Evolutionary conservation across 2,797 vertebrate species (phyloP), one percentile per base, ranked within the genome.

Genomic region (Hyperoplus lanceolatus): DNA sequence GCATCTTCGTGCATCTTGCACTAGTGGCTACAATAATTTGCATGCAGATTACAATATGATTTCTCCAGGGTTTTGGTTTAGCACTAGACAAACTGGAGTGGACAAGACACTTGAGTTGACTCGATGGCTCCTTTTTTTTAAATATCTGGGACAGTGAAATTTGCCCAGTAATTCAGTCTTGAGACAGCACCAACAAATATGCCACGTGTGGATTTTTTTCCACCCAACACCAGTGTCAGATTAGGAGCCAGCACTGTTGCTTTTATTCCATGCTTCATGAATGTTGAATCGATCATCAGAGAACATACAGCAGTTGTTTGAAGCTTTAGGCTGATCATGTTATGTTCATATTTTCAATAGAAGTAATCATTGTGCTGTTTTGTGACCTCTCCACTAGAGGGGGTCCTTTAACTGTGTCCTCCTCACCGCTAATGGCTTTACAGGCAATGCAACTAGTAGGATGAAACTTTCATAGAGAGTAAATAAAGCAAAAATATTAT

Each of bases 331-430:
- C 50, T 18, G 39, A 15, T 21, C 18, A 9, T 8, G 16, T 59
- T 58, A 41, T 10, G 4, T 39, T 59, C 39, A 14, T 50, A 11
- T 39, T 46, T n/a, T 55, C 10, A 46, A 56, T 5, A 6, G 29
- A 11, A 53, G 7, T 1, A 5, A 18, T 39, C 54, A 38, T 6
- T 2, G 46, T 85, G 82, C 51, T 53, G 66, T 89, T 73, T 4
- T 15, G 8, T 36, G n/a, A 43, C 8, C n/a, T 80, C 63, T 53
- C 90, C 93, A 92, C 91, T 79, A 90, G 93, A 90, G 90, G 91
- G 90, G 9, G 87, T 6, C 14, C 38, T 79, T 56, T 61, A 36
- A 73, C 89, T 82, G 75, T 57, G 73, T 66, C 1, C 18, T 4
- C 8, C 29, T 6, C 3, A 42, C 6, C 5, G 39, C 18, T 3